These are phyloP conservation scores for Harpalus rufipes DNA, from an alignment of 2,888 invertebrate genomes.

Conservation along the genomic window DNA sequence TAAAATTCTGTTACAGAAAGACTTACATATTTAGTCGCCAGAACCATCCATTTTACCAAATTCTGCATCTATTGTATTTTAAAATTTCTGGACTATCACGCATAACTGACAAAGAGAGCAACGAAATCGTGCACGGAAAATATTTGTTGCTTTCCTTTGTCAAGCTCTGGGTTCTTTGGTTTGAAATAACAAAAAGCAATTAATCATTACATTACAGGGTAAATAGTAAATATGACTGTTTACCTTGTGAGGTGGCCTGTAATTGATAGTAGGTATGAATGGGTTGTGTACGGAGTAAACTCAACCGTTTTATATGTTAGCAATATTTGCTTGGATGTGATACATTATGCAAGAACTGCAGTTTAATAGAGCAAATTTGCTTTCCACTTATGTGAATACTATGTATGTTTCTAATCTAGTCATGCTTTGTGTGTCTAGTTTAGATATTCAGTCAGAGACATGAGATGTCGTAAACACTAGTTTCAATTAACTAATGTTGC, in stretches of 20 bases:
- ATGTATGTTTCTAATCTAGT: slow-evolving; percentile 34
- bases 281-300: neutral
- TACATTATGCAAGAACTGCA: slow-evolving; percentile 30
- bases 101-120: too few relatives aligned
- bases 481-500: slow-evolving; percentile 12
- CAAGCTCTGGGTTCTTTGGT: too few relatives aligned
- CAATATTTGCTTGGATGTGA: slow-evolving; percentile 15
- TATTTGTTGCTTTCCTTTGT: too few relatives aligned
- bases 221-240: too few relatives aligned
- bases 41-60: too few relatives aligned
- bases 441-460: slow-evolving; percentile 1
- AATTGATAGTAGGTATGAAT: neutral
- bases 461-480: slow-evolving; percentile 19
- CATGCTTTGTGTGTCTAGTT: neutral
- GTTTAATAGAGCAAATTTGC: slow-evolving; percentile 40
- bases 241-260: neutral
- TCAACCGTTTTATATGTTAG: neutral
- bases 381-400: slow-evolving; percentile 22
- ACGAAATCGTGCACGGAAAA: too few relatives aligned
- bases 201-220: too few relatives aligned
- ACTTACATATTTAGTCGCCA: too few relatives aligned
- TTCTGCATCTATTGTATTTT: too few relatives aligned
- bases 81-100: too few relatives aligned
- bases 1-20: too few relatives aligned
- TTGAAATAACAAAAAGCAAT: too few relatives aligned